phyloP scores from a whole-genome alignment of 2,113 vertebrate species.

The Saiga tatarica region DNA sequence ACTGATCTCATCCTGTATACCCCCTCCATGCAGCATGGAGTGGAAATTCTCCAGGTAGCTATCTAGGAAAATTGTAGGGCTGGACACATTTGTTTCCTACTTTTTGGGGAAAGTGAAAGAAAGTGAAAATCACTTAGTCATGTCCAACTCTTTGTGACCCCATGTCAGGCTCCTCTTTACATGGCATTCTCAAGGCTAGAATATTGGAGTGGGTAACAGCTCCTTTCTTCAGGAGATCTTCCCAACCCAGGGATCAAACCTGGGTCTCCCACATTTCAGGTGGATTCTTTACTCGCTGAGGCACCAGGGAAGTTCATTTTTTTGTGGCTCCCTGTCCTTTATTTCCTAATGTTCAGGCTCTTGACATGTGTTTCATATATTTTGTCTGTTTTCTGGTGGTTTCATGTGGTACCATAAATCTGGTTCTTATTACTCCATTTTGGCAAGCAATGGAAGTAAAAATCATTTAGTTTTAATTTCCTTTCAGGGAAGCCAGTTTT shows the following conservation, averaged over 20 bases:
- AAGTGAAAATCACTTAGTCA: background rate
- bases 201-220: accelerated
- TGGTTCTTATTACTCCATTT: background rate
- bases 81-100: background rate
- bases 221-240: background rate
- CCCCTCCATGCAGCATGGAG: background rate
- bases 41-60: background rate
- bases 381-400: background rate
- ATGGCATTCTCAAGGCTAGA: accelerated
- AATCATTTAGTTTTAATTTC: background rate
- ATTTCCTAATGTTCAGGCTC: background rate
- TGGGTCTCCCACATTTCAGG: accelerated
- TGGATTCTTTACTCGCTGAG: background rate
- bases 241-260: background rate
- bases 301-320: background rate
- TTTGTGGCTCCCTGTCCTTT: background rate
- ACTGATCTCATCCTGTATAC: background rate
- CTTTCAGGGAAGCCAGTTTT: background rate
- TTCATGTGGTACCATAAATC: background rate
- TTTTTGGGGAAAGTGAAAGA: background rate
- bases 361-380: background rate
- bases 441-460: background rate
- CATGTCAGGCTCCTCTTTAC: background rate
- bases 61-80: background rate
- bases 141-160: background rate